These are phyloP conservation scores for Vanessa tameamea DNA, from an alignment of 1,140 invertebrate species.

Conservation along the genomic window DNA sequence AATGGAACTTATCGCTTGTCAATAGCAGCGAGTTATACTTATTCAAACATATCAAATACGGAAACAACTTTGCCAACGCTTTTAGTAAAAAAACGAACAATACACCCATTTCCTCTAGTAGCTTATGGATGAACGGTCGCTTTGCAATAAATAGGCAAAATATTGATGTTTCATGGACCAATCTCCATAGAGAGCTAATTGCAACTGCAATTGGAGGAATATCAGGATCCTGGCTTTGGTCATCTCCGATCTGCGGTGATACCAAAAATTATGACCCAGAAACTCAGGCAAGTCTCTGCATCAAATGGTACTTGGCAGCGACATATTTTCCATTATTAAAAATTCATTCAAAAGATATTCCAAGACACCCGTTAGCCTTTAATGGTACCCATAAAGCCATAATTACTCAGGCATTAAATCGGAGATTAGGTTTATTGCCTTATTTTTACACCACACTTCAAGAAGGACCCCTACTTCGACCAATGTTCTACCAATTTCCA, in stretches of 20 bases:
- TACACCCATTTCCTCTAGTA: slow-evolving; percentile 49
- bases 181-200: slow-evolving; percentile 56
- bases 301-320: slow-evolving; percentile 74
- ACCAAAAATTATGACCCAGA: slow-evolving; percentile 51
- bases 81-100: slow-evolving; percentile 40
- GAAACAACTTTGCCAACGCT: slow-evolving; percentile 52
- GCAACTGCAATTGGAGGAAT: slow-evolving; percentile 63
- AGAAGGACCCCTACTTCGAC: slow-evolving; percentile 63
- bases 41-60: slow-evolving; percentile 59
- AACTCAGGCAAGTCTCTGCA: slow-evolving; percentile 55
- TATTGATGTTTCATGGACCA: slow-evolving; percentile 60
- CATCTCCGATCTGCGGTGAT: slow-evolving; percentile 69
- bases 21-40: slow-evolving; percentile 47
- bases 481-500: slow-evolving; percentile 75
- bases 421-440: slow-evolving; percentile 55
- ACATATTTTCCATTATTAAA: slow-evolving; percentile 65
- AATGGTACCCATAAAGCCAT: slow-evolving; percentile 50
- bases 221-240: slow-evolving; percentile 69
- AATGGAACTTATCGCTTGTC: slow-evolving; percentile 58
- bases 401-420: slow-evolving; percentile 53
- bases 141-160: slow-evolving; percentile 61
- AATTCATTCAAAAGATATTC: slow-evolving; percentile 56
- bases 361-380: slow-evolving; percentile 61
- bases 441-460: slow-evolving; percentile 68
- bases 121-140: slow-evolving; percentile 55